Evolutionary conservation across 1,140 invertebrate species (phyloP).

Genomic region (Drosophila bocqueti): DNA sequence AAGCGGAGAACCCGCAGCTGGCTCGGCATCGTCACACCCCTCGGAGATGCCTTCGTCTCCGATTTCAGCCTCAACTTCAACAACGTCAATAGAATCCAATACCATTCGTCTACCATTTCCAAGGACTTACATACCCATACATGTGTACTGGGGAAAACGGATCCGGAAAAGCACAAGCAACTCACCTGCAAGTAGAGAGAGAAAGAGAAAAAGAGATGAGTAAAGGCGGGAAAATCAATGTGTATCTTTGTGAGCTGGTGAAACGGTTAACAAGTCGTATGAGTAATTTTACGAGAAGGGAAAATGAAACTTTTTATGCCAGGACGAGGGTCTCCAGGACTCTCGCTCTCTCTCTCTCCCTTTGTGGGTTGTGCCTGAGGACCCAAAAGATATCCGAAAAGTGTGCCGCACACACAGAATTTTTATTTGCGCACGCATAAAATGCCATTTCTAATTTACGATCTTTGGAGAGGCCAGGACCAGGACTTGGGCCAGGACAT

Average conservation of each 20-base stretch:
- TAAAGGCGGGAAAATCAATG: constrained; percentile 47
- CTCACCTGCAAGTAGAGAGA: constrained; percentile 65
- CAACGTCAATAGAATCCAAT: constrained; percentile 32
- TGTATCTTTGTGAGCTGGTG: constrained; percentile 39
- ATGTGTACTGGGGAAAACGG: background rate
- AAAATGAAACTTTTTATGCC: constrained; percentile 64
- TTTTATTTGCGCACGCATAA: constrained; percentile 78
- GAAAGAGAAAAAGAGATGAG: constrained; percentile 21
- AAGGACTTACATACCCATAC: background rate
- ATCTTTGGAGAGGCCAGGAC: constrained; percentile 30
- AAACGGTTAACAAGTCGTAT: constrained; percentile 79
- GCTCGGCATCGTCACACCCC: background rate
- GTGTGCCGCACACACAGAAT: constrained; percentile 47
- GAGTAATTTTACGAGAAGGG: constrained; percentile 64
- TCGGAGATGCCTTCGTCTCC: background rate
- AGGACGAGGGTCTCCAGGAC: background rate
- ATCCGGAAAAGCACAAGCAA: constrained; percentile 32
- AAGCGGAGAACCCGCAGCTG: constrained; percentile 4
- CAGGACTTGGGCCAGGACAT: background rate
- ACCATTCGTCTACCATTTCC: constrained; percentile 36
- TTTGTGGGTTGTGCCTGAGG: background rate
- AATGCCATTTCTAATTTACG: constrained; percentile 79
- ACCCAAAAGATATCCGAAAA: constrained; percentile 45
- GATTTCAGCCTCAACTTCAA: constrained; percentile 7
- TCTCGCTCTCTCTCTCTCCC: background rate